Percentiles rank a stretch among this genome's conserved stretches.
phyloP scores from a whole-genome alignment of 2,888 invertebrate genomes.

The Megaustenia siamemsis region DNA sequence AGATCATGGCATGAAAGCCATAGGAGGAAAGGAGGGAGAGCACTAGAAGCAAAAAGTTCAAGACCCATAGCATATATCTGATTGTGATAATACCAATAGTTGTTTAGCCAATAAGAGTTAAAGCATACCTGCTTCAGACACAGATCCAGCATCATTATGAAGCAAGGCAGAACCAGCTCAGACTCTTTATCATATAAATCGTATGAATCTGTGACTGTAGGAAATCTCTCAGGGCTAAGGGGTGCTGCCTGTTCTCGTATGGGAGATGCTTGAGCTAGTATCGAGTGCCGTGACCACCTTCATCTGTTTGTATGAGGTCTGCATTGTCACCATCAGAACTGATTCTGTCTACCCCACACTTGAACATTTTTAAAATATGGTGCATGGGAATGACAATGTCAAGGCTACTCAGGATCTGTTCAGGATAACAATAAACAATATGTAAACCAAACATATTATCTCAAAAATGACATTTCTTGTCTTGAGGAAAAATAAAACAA shows the following conservation, averaged over 20 bases:
- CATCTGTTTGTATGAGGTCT: constrained; percentile 35
- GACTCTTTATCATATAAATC: constrained; percentile 74
- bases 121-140: constrained; percentile 90
- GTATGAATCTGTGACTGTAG: constrained; percentile 65
- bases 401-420: constrained; percentile 87
- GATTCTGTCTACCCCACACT: constrained; percentile 87
- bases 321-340: constrained; percentile 59
- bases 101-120: no score
- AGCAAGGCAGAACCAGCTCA: constrained; percentile 90
- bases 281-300: constrained; percentile 57
- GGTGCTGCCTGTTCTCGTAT: constrained; percentile 71
- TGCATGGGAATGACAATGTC: constrained; percentile 93
- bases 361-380: constrained; percentile 93
- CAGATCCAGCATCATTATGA: constrained; percentile 97
- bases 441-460: no score
- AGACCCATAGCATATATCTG: no score
- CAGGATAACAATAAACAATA: constrained; percentile 3
- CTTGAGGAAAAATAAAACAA: no score
- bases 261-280: constrained; percentile 62
- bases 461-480: no score
- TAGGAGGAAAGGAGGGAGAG: no score
- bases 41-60: no score
- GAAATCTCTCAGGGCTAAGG: constrained; percentile 70
- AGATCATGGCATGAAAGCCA: no score
- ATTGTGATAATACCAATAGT: no score